Evolutionary conservation across 2,113 vertebrate species (phyloP).

Genomic region (Lagenorhynchus albirostris): DNA sequence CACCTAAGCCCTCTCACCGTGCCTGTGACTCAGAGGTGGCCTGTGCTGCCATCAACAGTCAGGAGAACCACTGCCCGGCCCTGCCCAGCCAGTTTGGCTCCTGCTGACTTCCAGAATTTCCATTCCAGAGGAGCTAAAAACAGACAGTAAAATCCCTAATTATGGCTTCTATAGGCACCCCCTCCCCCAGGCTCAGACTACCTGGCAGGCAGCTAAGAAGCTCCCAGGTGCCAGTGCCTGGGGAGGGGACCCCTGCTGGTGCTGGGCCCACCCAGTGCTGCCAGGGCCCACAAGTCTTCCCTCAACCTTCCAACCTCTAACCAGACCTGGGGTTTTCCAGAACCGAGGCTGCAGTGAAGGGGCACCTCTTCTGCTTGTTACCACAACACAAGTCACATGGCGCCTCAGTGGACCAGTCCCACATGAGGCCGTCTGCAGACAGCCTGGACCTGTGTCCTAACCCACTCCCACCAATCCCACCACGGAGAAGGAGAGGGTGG

Average conservation of each 20-base stretch:
- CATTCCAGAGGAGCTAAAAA: neutral
- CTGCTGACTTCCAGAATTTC: constrained; percentile 28
- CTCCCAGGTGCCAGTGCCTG: neutral
- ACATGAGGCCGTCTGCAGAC: neutral
- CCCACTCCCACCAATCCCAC: too few species aligned
- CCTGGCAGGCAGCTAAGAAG: neutral
- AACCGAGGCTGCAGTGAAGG: neutral
- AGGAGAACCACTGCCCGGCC: neutral
- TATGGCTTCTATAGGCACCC: neutral
- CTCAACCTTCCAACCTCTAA: neutral
- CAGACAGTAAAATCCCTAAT: neutral
- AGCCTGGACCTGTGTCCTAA: neutral
- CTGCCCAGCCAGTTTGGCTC: neutral
- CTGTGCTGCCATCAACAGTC: constrained; percentile 29
- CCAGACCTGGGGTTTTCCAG: neutral
- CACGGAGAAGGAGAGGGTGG: neutral
- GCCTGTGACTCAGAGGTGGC: neutral
- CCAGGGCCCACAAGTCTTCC: neutral
- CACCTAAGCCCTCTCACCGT: neutral
- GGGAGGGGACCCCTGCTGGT: neutral
- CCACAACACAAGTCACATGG: neutral
- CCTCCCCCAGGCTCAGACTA: neutral
- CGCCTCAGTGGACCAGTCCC: neutral
- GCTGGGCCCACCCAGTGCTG: neutral
- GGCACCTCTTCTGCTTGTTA: neutral